Conservation (phyloP, 64 coral and sea anemone genomes). For the Astreopora myriophthalma region DNA sequence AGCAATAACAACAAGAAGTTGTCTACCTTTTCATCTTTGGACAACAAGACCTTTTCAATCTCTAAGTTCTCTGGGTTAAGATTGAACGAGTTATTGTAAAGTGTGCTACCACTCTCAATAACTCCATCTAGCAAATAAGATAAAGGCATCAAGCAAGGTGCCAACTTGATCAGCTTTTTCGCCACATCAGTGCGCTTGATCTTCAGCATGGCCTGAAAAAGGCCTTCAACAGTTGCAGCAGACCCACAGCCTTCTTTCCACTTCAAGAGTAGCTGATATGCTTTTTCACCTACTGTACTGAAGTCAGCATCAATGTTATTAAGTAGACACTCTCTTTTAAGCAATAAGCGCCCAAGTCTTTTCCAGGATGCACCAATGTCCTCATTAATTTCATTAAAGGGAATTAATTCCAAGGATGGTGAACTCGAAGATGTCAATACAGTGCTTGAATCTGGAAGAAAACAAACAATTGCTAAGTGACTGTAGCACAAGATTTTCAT, state of each 20-base stretch:
- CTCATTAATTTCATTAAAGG: slow-evolving; percentile 75
- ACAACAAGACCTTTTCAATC: neutral
- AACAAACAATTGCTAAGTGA: neutral
- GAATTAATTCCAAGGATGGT: neutral
- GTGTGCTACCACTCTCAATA: neutral
- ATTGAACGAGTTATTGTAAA: neutral
- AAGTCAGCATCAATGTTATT: slow-evolving; percentile 84
- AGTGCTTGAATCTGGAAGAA: neutral
- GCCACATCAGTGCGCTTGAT: slow-evolving; percentile 69
- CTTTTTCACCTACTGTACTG: slow-evolving; percentile 75
- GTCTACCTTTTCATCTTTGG: slow-evolving; percentile 7
- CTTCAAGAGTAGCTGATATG: slow-evolving; percentile 80
- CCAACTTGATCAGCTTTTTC: slow-evolving; percentile 54
- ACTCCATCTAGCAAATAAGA: neutral
- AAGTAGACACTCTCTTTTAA: slow-evolving; percentile 76
- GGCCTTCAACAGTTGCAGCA: slow-evolving; percentile 24
- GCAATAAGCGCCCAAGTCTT: slow-evolving; percentile 65
- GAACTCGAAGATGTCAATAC: neutral
- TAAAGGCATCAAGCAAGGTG: neutral
- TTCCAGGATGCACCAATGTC: slow-evolving; percentile 79
- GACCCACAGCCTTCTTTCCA: slow-evolving; percentile 73
- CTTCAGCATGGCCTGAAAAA: slow-evolving; percentile 51
- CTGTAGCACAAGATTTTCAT: too few species aligned
- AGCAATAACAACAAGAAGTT: neutral
- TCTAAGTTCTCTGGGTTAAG: slow-evolving; percentile 20